Percentiles rank a stretch among this genome's conserved stretches.
Evolutionary conservation across 37 sponge, comb jelly and placozoan genomes (phyloP).

Genomic region (Haliclona indistincta): DNA sequence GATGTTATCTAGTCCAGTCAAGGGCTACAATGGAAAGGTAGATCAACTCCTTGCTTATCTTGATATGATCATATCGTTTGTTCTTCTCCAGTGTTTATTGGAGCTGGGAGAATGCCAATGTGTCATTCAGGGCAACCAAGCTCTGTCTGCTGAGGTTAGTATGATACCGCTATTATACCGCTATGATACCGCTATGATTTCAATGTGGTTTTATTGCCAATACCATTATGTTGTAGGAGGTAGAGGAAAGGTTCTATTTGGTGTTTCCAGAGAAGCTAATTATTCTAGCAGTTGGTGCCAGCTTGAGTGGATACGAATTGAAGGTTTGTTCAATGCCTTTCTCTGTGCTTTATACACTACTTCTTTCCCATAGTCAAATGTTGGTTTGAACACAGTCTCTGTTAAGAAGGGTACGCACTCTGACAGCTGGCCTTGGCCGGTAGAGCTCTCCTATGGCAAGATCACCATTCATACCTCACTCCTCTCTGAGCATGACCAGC

Average conservation of each 20-base stretch:
- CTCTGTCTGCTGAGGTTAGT: constrained; percentile 63
- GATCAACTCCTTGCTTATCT: neutral
- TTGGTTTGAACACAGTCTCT: constrained; percentile 23
- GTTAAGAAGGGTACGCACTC: constrained; percentile 48
- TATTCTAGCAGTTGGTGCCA: constrained; percentile 73
- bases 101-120: constrained; percentile 75
- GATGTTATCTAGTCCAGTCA: constrained; percentile 80
- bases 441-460: constrained; percentile 46
- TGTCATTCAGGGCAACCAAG: constrained; percentile 58
- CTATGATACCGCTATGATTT: neutral
- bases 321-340: constrained; percentile 43
- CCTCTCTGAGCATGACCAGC: constrained; percentile 42
- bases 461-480: constrained; percentile 62
- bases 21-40: constrained; percentile 80
- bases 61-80: too few species aligned
- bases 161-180: neutral
- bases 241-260: constrained; percentile 71
- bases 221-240: constrained; percentile 38
- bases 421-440: constrained; percentile 46
- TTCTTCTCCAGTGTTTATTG: constrained; percentile 42
- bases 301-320: constrained; percentile 86
- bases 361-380: constrained; percentile 22
- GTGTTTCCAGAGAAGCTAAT: constrained; percentile 72
- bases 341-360: neutral
- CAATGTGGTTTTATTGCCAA: neutral